Evolutionary conservation across 2,888 invertebrate species (phyloP), one percentile per base, ranked within the genome.

Genomic region (Frankliniella intonsa): DNA sequence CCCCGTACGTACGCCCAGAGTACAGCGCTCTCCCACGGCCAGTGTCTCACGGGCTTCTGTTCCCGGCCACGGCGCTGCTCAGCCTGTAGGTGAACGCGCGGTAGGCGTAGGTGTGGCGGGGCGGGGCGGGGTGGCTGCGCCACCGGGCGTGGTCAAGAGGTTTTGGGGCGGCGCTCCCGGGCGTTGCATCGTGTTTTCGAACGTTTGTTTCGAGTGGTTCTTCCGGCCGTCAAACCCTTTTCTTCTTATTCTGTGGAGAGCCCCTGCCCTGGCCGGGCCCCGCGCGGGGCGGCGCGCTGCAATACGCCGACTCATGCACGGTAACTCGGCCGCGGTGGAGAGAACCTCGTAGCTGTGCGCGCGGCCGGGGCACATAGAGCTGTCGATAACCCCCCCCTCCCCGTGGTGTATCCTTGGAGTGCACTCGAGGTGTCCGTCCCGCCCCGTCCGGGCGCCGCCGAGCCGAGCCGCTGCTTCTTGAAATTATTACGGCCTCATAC

Each of bases 211-310:
- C 69, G 69, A 76, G 69, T 25, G 69, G 22, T 76, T 22, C 69
- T 76, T 76, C 69, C 69, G 69, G 69, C 25, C 62, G 69, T 76
- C 69, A 25, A 76, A 22, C 69, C 69, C 69, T 25, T 76, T 76
- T 55, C 55, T 55, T 55, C 12, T 17, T 55, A 38, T 38, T 38
- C 38, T 38, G 38, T 38, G 38, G 38, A 38, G 38, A 38, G 38
- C 38, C 62, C 19, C 14, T 14, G 11, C 14, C 14, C 17, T 3
- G 62, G 17, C 14, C 62, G 62, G 62, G 38, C 38, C 38, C 38
- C 38, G n/a, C n/a, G n/a, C 38, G 38, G 38, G 5, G 38, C n/a
- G 38, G 38, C 38, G 5, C 5, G 38, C 38, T 38, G 38, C 62
- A 9, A 76, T 25, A 9, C 69, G 69, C 69, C 69, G 69, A 76